Percentiles rank a stretch among this genome's conserved stretches.
These are phyloP conservation scores for Darevskia nairensis DNA, from an alignment of 2,797 vertebrate species.

Conservation along the genomic window DNA sequence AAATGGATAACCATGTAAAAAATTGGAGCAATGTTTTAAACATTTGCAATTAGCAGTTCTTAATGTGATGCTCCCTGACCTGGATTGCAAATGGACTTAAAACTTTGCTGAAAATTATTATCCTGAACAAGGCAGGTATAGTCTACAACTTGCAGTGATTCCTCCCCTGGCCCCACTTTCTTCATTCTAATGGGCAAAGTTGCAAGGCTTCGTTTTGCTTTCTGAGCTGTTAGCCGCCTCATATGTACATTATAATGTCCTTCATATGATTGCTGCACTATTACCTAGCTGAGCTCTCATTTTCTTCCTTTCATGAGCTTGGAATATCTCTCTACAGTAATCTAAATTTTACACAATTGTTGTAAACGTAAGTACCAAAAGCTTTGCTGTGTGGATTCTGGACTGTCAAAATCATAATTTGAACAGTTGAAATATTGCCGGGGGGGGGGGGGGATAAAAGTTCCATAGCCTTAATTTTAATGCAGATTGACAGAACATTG, in stretches of 20 bases:
- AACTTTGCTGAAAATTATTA: background rate
- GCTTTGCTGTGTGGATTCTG: background rate
- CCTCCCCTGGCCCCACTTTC: no score
- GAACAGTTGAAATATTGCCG: no score
- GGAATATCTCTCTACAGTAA: background rate
- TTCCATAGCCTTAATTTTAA: background rate
- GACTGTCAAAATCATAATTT: background rate
- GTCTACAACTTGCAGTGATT: background rate
- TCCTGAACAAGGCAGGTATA: background rate
- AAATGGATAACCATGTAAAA: background rate
- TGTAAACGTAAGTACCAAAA: background rate
- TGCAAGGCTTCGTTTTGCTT: background rate
- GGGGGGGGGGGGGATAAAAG: background rate
- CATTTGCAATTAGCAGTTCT: background rate
- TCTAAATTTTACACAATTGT: background rate
- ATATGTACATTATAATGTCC: background rate
- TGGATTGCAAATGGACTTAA: background rate
- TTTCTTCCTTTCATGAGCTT: background rate
- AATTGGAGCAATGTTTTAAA: background rate
- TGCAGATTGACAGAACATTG: background rate
- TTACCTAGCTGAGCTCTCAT: background rate
- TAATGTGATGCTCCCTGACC: background rate
- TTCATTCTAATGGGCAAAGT: background rate
- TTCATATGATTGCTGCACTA: background rate
- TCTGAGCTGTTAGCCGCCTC: background rate